Conservation (phyloP, 1,140 invertebrate genomes). For the Drosophila pectinifera region DNA sequence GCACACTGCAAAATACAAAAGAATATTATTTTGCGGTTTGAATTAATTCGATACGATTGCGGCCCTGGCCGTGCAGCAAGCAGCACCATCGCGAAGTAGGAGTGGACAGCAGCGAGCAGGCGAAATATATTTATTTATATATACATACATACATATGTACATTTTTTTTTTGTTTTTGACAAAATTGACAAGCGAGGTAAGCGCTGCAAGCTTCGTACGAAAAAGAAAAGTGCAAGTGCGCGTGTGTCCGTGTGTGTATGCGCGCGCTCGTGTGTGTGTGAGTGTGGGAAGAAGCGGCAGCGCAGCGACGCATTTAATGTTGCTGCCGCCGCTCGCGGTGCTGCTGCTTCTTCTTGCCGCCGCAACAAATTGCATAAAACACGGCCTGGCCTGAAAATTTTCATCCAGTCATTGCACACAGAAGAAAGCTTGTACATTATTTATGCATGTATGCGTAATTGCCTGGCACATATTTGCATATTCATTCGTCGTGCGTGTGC, state of each 20-base stretch:
- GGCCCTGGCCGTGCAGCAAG: neutral
- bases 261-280: slow-evolving; percentile 1
- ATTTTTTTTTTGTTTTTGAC: neutral
- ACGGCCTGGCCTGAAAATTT: slow-evolving; percentile 14
- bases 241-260: neutral
- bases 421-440: slow-evolving; percentile 9
- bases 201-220: neutral
- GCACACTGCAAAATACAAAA: slow-evolving; percentile 2
- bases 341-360: slow-evolving; percentile 17
- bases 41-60: neutral
- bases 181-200: slow-evolving; percentile 4
- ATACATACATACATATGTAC: too few species aligned
- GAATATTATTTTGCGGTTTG: slow-evolving; percentile 1
- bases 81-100: too few species aligned
- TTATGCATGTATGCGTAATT: slow-evolving; percentile 31
- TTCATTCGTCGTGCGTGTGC: slow-evolving; percentile 9
- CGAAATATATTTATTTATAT: neutral
- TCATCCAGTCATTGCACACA: slow-evolving; percentile 35
- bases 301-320: slow-evolving; percentile 34
- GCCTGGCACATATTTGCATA: slow-evolving; percentile 18
- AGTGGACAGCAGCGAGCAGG: neutral
- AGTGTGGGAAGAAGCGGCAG: slow-evolving; percentile 15
- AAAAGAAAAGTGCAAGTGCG: slow-evolving; percentile 24
- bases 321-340: slow-evolving; percentile 1
- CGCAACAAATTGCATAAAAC: slow-evolving; percentile 40